Evolutionary conservation across 2,113 vertebrate genomes (phyloP), one percentile per base, ranked within the genome.

Genomic region (Salvelinus alpinus): DNA sequence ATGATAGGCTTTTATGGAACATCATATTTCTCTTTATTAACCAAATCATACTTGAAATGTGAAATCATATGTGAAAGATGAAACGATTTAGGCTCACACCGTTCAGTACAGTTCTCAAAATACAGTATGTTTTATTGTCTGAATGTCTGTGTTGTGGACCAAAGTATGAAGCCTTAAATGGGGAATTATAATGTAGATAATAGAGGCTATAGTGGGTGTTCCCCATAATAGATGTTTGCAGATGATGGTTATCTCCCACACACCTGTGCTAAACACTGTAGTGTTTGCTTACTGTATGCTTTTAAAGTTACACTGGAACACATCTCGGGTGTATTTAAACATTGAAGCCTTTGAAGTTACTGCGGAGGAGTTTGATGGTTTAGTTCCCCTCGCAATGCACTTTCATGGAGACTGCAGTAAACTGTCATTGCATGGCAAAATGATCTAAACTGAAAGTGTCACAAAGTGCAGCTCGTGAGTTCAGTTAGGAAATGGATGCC

Each of bases 331-430:
- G 24, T 44, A 79, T 76, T 57, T 60, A 69, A 72, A 73, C 68
- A 80, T 80, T 78, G 73, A 83, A 83, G 78, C 76, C 72, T 82
- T 80, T 82, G 76, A 83, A 83, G 71, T 80, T 54, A 62, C 67
- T 44, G 5, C 60, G 66, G 65, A 73, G 74, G 78, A 76, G 77
- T 60, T 54, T n/a, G 59, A n/a, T 24, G 54, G 38, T 22, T 70
- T 2, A 11, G 27, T 69, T 81, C 74, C 71, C 84, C 29, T 54
- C 51, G 9, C 38, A 7, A 18, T 13, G 14, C 51, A 54, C 16
- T 54, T 54, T 13, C 51, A 13, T 54, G 51, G 16, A 54, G 51
- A 54, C 51, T 54, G 51, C 51, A 54, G 51, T 54, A 54, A 54
- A 54, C 51, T 54, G 51, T 54, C 51, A 54, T 54, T 54, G 14